Percentiles rank a stretch among this genome's conserved stretches.
Conservation (phyloP, 2,113 vertebrate genomes). For the Ameiurus melas region DNA sequence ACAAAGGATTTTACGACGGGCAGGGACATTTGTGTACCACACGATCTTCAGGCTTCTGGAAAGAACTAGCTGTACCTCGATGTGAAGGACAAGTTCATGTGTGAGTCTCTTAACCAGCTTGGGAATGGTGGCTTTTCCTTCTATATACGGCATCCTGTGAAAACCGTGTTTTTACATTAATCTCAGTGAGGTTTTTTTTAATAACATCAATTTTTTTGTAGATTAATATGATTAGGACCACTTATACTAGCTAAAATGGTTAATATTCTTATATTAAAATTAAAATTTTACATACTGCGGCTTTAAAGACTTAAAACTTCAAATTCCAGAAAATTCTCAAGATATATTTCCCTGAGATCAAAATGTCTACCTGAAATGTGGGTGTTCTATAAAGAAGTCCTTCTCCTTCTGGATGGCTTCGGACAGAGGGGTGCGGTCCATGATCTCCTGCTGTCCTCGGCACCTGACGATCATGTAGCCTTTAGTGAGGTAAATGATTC, state of each 20-base stretch:
- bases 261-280: background rate
- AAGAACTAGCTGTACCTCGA: slow-evolving; percentile 58
- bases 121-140: slow-evolving; percentile 67
- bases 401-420: slow-evolving; percentile 75
- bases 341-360: no score
- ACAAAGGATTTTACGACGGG: background rate
- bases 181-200: background rate
- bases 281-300: background rate
- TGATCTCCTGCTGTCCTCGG: slow-evolving; percentile 80
- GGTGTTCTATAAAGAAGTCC: slow-evolving; percentile 77
- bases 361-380: slow-evolving; percentile 31
- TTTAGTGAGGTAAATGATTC: slow-evolving; percentile 77
- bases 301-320: background rate
- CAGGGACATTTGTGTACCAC: no score
- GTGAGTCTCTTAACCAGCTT: slow-evolving; percentile 74
- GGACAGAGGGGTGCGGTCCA: slow-evolving; percentile 68
- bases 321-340: background rate
- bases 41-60: no score
- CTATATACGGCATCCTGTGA: slow-evolving; percentile 63
- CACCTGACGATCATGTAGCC: slow-evolving; percentile 92
- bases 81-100: slow-evolving; percentile 72
- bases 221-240: background rate
- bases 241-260: background rate
- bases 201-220: background rate
- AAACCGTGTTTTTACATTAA: background rate